Evolutionary conservation across 2,888 invertebrate genomes (phyloP).

Genomic region (Chrysolina oricalcia): DNA sequence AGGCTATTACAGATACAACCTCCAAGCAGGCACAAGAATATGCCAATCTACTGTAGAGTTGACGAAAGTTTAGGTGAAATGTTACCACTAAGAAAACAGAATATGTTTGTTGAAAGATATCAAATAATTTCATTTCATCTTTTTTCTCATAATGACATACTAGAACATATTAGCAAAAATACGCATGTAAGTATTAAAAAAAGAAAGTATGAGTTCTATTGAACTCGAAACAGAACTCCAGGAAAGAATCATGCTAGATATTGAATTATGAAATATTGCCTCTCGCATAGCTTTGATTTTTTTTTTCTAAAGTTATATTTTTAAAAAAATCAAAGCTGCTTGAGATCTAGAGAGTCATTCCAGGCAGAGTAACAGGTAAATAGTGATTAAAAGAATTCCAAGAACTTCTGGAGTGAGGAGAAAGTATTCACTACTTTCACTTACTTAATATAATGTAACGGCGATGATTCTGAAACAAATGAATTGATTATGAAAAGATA

Average conservation of each 20-base stretch:
- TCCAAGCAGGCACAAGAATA: too few relatives aligned
- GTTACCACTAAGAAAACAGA: too few relatives aligned
- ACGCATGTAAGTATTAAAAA: not conserved
- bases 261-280: not conserved
- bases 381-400: constrained; percentile 21
- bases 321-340: not conserved
- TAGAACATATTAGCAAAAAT: too few relatives aligned
- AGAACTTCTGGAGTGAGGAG: constrained; percentile 30
- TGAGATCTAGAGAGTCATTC: constrained; percentile 12
- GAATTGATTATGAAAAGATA: constrained; percentile 28
- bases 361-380: constrained; percentile 1
- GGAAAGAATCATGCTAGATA: constrained; percentile 19
- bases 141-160: too few relatives aligned
- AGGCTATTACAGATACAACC: too few relatives aligned
- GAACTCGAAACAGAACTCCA: not conserved
- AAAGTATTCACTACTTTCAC: constrained; percentile 52
- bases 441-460: constrained; percentile 62
- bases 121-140: too few relatives aligned
- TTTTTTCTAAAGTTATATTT: too few relatives aligned
- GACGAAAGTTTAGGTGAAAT: too few relatives aligned
- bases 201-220: not conserved
- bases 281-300: not conserved
- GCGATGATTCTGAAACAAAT: constrained; percentile 63
- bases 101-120: too few relatives aligned
- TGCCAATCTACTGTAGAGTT: too few relatives aligned